These are phyloP conservation scores for Thalassoma bifasciatum DNA, from an alignment of 2,113 vertebrate species.

Conservation along the genomic window DNA sequence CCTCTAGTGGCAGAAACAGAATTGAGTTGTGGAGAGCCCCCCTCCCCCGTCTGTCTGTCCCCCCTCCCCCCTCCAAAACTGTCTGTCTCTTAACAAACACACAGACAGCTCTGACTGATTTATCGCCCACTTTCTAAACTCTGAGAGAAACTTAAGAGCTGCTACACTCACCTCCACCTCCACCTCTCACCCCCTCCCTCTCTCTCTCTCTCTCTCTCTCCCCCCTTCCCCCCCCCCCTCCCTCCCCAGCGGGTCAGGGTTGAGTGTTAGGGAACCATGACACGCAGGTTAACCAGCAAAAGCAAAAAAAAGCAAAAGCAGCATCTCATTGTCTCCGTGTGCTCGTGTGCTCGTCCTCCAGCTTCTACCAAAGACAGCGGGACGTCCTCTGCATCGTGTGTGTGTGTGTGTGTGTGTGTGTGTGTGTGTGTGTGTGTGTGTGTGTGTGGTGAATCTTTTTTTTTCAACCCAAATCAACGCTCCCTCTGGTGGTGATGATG, in stretches of 20 bases:
- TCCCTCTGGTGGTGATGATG: constrained; percentile 69
- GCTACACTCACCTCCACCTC: constrained; percentile 81
- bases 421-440: too few species aligned
- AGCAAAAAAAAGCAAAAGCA: too few species aligned
- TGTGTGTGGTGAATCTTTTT: constrained; percentile 74
- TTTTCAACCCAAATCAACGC: constrained; percentile 64
- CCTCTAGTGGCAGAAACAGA: constrained; percentile 80
- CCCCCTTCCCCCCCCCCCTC: constrained; percentile 66
- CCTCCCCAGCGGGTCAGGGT: constrained; percentile 77
- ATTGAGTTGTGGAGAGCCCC: constrained; percentile 56
- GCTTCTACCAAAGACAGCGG: constrained; percentile 73
- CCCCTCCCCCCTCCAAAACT: too few species aligned
- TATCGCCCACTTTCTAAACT: constrained; percentile 15
- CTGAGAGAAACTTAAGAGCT: constrained; percentile 68
- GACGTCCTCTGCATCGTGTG: constrained; percentile 76
- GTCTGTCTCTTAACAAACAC: constrained; percentile 68
- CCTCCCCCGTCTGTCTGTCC: constrained; percentile 78
- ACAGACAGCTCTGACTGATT: constrained; percentile 64
- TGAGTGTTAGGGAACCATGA: constrained; percentile 78
- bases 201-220: too few species aligned
- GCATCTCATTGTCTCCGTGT: constrained; percentile 78
- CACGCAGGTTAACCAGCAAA: constrained; percentile 72
- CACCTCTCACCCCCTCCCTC: constrained; percentile 80
- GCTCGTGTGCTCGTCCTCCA: constrained; percentile 77
- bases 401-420: constrained; percentile 78